phyloP scores from a whole-genome alignment of 1,140 invertebrate genomes.

The Drosophila oshimai region DNA sequence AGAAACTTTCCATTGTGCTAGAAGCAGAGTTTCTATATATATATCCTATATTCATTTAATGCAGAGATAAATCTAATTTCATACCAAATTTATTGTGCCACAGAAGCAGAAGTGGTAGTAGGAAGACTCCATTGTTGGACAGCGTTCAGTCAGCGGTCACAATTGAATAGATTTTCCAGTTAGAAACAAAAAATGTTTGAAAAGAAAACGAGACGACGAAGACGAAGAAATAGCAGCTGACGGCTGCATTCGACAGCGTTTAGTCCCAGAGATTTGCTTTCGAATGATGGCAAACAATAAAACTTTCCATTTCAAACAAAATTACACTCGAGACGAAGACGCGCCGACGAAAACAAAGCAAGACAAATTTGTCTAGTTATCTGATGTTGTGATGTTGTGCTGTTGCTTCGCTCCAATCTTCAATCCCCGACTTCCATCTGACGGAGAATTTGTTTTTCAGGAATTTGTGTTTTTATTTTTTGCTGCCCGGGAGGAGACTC shows the following conservation, averaged over 20 bases:
- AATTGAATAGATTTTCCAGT: conserved; percentile 66
- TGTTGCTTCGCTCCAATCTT: conserved; percentile 12
- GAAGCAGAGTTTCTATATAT: conserved; percentile 19
- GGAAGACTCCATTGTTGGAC: conserved; percentile 18
- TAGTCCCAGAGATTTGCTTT: conserved; percentile 69
- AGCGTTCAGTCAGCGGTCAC: conserved; percentile 27
- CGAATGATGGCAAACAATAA: conserved; percentile 64
- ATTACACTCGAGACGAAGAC: conserved; percentile 45
- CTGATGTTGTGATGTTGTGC: conserved; percentile 32
- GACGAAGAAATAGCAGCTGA: conserved; percentile 27
- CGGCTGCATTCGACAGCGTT: conserved; percentile 61
- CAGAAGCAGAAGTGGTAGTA: conserved; percentile 1
- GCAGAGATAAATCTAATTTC: conserved; percentile 42
- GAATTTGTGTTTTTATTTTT: conserved; percentile 15
- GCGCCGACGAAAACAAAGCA: conserved; percentile 39
- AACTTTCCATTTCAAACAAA: conserved; percentile 78
- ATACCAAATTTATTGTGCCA: conserved; percentile 34
- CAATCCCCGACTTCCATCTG: conserved; percentile 1
- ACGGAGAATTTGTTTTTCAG: conserved; percentile 37
- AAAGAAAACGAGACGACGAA: conserved; percentile 21
- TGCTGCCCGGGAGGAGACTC: background rate
- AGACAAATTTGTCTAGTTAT: conserved; percentile 72
- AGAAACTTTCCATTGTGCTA: conserved; percentile 46
- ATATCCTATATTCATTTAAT: conserved; percentile 36
- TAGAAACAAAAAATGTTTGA: conserved; percentile 52